Conservation (phyloP, 2,113 vertebrate genomes). For the Sciurus niger region DNA sequence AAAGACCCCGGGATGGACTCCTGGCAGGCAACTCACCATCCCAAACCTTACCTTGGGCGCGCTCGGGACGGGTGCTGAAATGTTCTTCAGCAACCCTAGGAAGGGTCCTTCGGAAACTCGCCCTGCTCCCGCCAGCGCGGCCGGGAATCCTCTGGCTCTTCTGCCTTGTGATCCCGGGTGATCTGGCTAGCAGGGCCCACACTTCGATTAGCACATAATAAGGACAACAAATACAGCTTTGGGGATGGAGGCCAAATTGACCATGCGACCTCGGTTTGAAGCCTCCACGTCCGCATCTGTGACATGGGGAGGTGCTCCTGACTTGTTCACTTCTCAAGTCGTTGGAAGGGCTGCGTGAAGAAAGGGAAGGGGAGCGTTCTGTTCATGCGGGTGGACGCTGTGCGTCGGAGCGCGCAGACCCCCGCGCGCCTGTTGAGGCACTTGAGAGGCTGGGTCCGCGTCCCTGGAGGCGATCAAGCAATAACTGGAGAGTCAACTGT, state of each 20-base stretch:
- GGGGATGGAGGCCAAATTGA: not conserved
- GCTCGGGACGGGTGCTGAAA: not conserved
- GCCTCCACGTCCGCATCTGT: constrained; percentile 4
- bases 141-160: not conserved
- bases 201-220: not conserved
- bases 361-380: not conserved
- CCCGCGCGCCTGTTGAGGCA: not conserved
- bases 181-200: not conserved
- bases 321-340: not conserved
- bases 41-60: not conserved
- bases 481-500: not conserved
- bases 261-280: not conserved
- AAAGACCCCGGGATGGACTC: not conserved
- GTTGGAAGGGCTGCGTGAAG: not conserved
- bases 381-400: not conserved
- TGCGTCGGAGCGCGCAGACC: not conserved
- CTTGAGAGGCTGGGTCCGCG: not conserved
- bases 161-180: not conserved
- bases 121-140: not conserved
- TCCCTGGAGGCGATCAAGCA: not conserved
- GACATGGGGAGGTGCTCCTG: not conserved
- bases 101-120: not conserved
- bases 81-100: not conserved
- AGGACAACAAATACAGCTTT: not conserved
- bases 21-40: too few relatives aligned